phyloP scores from a whole-genome alignment of 2,888 invertebrate species.

The Leistus spinibarbis region DNA sequence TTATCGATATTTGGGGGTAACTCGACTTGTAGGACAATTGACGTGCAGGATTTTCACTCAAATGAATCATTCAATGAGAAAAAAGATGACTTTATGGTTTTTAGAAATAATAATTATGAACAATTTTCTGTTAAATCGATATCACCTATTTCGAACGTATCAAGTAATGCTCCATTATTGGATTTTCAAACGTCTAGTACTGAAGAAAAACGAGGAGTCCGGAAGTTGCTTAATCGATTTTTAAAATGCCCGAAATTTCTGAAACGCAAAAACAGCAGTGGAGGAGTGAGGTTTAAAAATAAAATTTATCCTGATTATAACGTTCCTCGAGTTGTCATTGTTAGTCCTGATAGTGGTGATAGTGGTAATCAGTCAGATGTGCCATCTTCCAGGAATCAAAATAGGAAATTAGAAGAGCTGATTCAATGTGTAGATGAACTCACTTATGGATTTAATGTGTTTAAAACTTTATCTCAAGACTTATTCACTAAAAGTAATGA shows the following conservation, averaged over 20 bases:
- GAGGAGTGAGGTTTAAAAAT: not conserved
- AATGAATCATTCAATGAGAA: not conserved
- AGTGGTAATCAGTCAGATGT: constrained; percentile 21
- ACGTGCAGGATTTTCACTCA: constrained; percentile 3
- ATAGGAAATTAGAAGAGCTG: constrained; percentile 1
- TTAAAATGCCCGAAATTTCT: constrained; percentile 16
- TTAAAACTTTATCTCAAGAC: not conserved
- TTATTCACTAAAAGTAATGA: too few relatives aligned
- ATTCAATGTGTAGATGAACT: constrained; percentile 24
- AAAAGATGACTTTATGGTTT: too few relatives aligned
- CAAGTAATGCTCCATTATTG: constrained; percentile 8
- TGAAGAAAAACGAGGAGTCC: not conserved
- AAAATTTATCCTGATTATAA: constrained; percentile 10
- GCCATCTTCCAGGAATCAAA: constrained; percentile 1
- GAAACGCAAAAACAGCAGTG: not conserved
- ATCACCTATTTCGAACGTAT: constrained; percentile 15
- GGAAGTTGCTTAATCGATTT: constrained; percentile 10
- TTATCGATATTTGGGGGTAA: constrained; percentile 16
- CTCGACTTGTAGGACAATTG: constrained; percentile 26
- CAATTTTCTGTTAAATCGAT: constrained; percentile 9
- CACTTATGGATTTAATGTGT: constrained; percentile 10
- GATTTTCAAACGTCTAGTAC: not conserved
- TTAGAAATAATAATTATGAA: not conserved
- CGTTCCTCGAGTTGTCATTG: constrained; percentile 16
- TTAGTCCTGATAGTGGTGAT: constrained; percentile 3